These are phyloP conservation scores for Alfaro cultratus DNA, from an alignment of 2,797 vertebrate genomes.

Conservation along the genomic window DNA sequence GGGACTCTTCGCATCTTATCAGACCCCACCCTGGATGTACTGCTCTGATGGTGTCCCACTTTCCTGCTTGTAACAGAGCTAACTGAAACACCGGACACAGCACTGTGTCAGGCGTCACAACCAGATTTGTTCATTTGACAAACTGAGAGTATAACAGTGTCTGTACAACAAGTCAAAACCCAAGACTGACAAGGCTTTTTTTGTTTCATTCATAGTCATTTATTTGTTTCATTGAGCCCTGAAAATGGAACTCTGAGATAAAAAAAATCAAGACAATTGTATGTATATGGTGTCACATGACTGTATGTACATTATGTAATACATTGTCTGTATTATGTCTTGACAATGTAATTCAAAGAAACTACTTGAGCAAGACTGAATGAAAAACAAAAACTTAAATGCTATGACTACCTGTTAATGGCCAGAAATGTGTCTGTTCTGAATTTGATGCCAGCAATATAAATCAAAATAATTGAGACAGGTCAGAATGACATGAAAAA, in stretches of 20 bases:
- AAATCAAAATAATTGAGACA: background rate
- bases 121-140: background rate
- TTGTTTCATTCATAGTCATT: background rate
- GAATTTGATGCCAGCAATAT: background rate
- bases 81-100: constrained; percentile 21
- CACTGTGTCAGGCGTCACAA: constrained; percentile 7
- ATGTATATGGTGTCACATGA: background rate
- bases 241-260: background rate
- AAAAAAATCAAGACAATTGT: background rate
- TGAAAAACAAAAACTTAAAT: background rate
- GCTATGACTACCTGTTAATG: background rate
- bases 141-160: background rate
- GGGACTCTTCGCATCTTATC: constrained; percentile 58
- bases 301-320: background rate
- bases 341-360: background rate
- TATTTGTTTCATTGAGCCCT: background rate
- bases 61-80: constrained; percentile 44
- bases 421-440: background rate
- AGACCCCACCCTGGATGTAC: constrained; percentile 27
- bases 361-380: background rate
- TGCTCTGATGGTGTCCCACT: constrained; percentile 57
- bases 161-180: background rate
- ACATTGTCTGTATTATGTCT: background rate
- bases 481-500: background rate
- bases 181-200: background rate